Evolutionary conservation across 2,113 vertebrate genomes (phyloP).

Genomic region (Ursus arctos): DNA sequence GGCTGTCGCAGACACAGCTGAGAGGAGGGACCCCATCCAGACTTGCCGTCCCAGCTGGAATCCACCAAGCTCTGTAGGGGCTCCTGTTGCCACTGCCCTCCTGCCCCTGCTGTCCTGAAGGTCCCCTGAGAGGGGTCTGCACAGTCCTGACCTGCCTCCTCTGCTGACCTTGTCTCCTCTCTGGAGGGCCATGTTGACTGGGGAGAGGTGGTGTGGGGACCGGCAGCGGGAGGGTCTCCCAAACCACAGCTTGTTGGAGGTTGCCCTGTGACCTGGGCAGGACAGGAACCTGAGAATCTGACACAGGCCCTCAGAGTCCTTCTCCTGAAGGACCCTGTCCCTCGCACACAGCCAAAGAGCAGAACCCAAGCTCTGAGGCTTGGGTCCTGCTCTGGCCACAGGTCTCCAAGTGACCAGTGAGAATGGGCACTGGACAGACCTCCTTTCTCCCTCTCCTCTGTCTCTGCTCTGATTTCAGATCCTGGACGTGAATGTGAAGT

Average conservation of each 20-base stretch:
- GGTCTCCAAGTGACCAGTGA: not conserved
- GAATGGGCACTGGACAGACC: not conserved
- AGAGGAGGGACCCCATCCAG: not conserved
- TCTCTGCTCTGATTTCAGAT: constrained; percentile 76
- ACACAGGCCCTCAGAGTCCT: not conserved
- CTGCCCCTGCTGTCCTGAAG: not conserved
- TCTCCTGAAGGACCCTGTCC: not conserved
- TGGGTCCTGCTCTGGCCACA: not conserved
- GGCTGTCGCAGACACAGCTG: not conserved
- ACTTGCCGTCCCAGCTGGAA: not conserved
- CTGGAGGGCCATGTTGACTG: not conserved
- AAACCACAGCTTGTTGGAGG: not conserved
- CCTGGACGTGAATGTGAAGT: constrained; percentile 88
- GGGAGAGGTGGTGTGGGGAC: not conserved
- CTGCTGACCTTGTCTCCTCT: rapidly evolving
- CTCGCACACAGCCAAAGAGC: not conserved
- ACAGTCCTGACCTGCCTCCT: not conserved
- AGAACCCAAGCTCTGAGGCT: not conserved
- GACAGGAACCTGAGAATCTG: not conserved
- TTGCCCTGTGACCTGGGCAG: not conserved
- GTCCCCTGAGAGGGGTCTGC: not conserved
- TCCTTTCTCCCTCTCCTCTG: not conserved
- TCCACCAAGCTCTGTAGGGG: not conserved
- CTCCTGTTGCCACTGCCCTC: not conserved
- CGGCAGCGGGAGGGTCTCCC: not conserved